phyloP scores from a whole-genome alignment of 2,888 invertebrate genomes.

The Lamproptera curius region DNA sequence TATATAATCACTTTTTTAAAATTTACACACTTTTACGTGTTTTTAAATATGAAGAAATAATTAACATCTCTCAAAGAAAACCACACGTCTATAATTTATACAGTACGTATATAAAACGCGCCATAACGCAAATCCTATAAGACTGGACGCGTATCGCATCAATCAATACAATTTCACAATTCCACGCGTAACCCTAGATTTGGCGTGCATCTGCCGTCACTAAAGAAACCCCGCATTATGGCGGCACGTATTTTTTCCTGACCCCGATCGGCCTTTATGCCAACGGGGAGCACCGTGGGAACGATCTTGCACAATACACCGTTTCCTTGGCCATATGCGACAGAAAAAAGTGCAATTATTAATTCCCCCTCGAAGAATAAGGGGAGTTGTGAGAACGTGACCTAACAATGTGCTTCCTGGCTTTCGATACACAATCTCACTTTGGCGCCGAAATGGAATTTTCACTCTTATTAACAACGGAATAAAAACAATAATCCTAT shows the following conservation, averaged over 20 bases:
- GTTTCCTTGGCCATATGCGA: slow-evolving; percentile 77
- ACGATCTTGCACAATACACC: slow-evolving; percentile 70
- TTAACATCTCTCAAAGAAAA: no score
- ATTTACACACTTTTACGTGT: no score
- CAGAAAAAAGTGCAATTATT: slow-evolving; percentile 79
- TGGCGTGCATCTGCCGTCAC: slow-evolving; percentile 65
- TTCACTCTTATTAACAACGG: slow-evolving; percentile 45
- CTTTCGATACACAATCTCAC: slow-evolving; percentile 67
- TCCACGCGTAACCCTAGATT: slow-evolving; percentile 70
- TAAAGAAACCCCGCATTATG: slow-evolving; percentile 69
- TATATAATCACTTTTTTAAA: no score
- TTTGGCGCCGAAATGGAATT: slow-evolving; percentile 43
- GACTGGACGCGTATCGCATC: slow-evolving; percentile 40
- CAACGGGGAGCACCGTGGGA: slow-evolving; percentile 75
- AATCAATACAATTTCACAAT: slow-evolving; percentile 64
- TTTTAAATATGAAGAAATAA: no score
- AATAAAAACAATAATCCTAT: slow-evolving; percentile 52
- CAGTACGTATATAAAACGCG: no score
- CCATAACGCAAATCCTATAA: background rate
- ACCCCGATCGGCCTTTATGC: slow-evolving; percentile 71
- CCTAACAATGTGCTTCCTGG: slow-evolving; percentile 78
- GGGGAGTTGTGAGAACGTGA: slow-evolving; percentile 78
- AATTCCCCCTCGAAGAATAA: slow-evolving; percentile 76
- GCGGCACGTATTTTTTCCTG: slow-evolving; percentile 75
- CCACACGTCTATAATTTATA: no score